phyloP scores from a whole-genome alignment of 2,113 vertebrate species.

The Helogale parvula region DNA sequence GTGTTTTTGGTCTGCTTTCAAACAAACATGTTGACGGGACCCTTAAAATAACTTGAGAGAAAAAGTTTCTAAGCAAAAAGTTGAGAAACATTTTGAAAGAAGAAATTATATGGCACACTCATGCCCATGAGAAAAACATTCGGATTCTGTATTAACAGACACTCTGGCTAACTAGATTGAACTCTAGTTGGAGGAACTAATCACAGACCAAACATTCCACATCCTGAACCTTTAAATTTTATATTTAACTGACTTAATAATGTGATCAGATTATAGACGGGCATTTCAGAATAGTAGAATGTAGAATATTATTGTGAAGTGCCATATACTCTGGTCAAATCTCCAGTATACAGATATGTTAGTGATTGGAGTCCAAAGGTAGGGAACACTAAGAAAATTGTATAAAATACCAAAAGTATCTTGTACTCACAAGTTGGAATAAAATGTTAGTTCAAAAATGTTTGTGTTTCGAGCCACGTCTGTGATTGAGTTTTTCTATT shows the following conservation, averaged over 20 bases:
- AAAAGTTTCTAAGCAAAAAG: conserved; percentile 32
- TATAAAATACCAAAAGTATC: conserved; percentile 17
- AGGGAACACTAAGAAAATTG: conserved; percentile 28
- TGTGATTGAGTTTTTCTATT: conserved; percentile 54
- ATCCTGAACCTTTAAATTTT: conserved; percentile 33
- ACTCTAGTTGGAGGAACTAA: conserved; percentile 40
- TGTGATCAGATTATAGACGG: not conserved
- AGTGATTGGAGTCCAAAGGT: not conserved
- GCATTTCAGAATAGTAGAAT: conserved; percentile 14
- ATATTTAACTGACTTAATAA: not conserved
- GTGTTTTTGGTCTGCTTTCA: conserved; percentile 47
- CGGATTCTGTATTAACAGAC: conserved; percentile 11
- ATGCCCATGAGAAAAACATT: not conserved
- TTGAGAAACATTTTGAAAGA: conserved; percentile 29
- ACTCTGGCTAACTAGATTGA: not conserved
- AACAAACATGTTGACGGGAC: conserved; percentile 19
- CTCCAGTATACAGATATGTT: not conserved
- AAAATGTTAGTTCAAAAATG: conserved; percentile 43
- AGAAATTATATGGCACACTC: not conserved
- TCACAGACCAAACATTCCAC: not conserved
- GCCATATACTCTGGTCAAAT: not conserved
- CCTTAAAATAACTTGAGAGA: not conserved
- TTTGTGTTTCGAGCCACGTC: conserved; percentile 3
- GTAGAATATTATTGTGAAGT: conserved; percentile 26
- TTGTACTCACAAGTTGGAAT: conserved; percentile 31